Conservation (phyloP, 2,797 vertebrate genomes). For the Oreortyx pictus region DNA sequence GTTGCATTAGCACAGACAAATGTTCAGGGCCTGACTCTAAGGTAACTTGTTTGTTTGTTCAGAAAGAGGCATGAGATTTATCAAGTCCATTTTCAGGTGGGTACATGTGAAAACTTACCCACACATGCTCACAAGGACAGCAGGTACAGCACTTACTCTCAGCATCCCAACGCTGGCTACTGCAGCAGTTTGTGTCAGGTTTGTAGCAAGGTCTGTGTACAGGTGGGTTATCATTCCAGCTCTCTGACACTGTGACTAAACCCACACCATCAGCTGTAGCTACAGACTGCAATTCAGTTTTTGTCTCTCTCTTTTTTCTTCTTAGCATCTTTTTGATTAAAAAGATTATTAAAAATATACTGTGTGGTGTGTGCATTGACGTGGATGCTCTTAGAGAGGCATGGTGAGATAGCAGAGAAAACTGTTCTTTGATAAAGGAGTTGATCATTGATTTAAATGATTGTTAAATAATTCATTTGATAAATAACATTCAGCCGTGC, state of each 20-base stretch:
- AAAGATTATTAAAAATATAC: not conserved
- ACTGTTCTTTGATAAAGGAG: not conserved
- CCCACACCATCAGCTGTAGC: not conserved
- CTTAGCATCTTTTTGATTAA: not conserved
- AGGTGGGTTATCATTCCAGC: no score
- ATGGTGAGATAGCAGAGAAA: not conserved
- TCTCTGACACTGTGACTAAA: not conserved
- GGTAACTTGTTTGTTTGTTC: not conserved
- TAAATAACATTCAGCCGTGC: not conserved
- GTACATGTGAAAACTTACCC: not conserved
- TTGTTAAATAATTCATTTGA: not conserved
- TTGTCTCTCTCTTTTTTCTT: not conserved
- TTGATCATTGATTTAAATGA: conserved; percentile 6
- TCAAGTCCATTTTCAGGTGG: not conserved
- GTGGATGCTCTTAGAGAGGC: not conserved
- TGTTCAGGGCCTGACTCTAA: not conserved
- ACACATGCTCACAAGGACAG: not conserved
- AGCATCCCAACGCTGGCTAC: not conserved
- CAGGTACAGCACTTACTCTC: not conserved
- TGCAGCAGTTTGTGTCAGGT: not conserved
- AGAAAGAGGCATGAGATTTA: not conserved
- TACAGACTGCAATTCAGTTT: not conserved
- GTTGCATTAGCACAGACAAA: not conserved
- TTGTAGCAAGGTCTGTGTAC: not conserved
- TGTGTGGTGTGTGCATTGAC: not conserved